Evolutionary conservation across 1,140 invertebrate genomes (phyloP), one percentile per base, ranked within the genome.

Genomic region (Dryas iulia): DNA sequence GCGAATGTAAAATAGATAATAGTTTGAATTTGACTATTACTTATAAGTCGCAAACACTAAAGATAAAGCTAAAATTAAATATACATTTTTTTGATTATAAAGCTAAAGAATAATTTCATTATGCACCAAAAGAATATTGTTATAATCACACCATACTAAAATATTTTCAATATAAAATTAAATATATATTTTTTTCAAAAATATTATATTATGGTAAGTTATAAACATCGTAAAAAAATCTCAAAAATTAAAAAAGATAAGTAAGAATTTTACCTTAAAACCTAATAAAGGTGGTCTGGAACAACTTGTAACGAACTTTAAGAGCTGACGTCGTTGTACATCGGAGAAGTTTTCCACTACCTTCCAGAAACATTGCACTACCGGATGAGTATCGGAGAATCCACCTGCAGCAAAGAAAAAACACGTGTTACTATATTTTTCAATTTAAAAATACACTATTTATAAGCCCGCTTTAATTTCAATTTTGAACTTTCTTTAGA

Each of bases 251-350:
- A 10, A 54, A 14, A 12, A 35, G 30, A 56, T n/a, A n/a, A 10
- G 1, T 6, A 54, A 5, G 57, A 21, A 57, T 47, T 6, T 69
- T 88, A 96, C 97, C 94, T 98, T 99, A 84, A 99, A 99, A 12
- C 98, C 98, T 21, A 99, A 91, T n/a, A 99, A 92, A 3, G 98
- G 98, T n/a, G 98, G 98, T 75, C 98, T 90, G 0, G 98, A 99
- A 81, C 98, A 99, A 83, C 98, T 98, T 0, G 98, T 99, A 4
- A 99, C 98, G 94, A 99, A 99, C 89, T 99, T 98, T 0, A 99
- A 91, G 11, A 99, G 88, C 78, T 98, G 96, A 60, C 97, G 93
- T 61, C 96, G 95, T 83, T 99, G 96, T 24, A 94, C 92, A 87
- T 98, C 97, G 69, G 94, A 95, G 81, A 99, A 98, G 18, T 94